Evolutionary conservation across 2,888 invertebrate genomes (phyloP).

Genomic region (Cybosia mesomella): DNA sequence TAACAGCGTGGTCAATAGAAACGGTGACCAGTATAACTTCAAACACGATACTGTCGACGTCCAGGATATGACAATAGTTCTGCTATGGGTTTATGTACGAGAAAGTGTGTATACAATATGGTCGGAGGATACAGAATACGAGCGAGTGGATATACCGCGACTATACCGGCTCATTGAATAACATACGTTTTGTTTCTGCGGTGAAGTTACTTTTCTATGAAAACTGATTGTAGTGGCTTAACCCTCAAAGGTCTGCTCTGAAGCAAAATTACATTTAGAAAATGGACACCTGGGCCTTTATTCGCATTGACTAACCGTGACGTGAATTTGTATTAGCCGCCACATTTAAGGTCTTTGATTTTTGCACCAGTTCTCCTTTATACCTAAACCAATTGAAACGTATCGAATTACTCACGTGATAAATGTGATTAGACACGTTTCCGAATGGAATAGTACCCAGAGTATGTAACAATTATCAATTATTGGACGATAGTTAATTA

Average conservation of each 20-base stretch:
- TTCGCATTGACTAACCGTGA: not conserved
- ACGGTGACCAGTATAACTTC: slow-evolving; percentile 22
- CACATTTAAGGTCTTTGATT: not conserved
- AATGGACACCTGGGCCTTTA: not conserved
- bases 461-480: not conserved
- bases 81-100: not conserved
- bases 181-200: not conserved
- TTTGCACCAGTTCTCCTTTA: not conserved
- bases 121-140: slow-evolving; percentile 22
- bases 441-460: not conserved
- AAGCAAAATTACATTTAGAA: not conserved
- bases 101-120: not conserved
- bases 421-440: slow-evolving; percentile 1
- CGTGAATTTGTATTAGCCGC: slow-evolving; percentile 4
- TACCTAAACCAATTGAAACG: not conserved
- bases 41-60: not conserved
- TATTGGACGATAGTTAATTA: no score
- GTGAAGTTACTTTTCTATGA: not conserved
- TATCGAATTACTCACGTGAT: not conserved
- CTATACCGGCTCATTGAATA: slow-evolving; percentile 43
- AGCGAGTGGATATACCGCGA: slow-evolving; percentile 32
- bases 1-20: slow-evolving; percentile 34
- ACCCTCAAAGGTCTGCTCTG: not conserved
- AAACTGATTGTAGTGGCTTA: not conserved
- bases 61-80: not conserved